A percentile compares a stretch with the other conserved stretches of the same genome.
phyloP scores from a whole-genome alignment of 2,113 vertebrate species.

The Aphelocoma coerulescens region DNA sequence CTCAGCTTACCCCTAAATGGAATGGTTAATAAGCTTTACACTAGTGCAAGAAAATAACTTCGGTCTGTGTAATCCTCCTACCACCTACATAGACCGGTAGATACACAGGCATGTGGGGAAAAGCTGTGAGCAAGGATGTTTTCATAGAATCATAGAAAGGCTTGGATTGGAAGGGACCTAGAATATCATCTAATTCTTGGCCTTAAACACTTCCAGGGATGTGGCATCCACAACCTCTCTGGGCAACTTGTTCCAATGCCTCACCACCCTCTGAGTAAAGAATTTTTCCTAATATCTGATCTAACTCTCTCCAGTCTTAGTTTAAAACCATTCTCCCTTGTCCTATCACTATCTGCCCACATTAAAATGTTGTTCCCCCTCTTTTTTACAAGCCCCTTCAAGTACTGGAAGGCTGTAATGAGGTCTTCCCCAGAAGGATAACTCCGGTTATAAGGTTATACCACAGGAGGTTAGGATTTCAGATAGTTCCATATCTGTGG shows the following conservation, averaged over 20 bases:
- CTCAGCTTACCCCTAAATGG: neutral
- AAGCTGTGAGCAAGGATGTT: neutral
- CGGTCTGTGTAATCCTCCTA: neutral
- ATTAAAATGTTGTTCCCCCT: neutral
- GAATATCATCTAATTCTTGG: neutral
- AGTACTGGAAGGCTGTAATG: neutral
- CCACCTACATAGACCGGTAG: neutral
- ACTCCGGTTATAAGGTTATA: accelerated
- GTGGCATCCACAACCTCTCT: neutral
- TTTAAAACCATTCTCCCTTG: neutral
- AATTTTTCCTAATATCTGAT: neutral
- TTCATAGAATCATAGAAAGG: neutral
- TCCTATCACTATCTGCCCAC: neutral
- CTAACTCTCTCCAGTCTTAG: neutral
- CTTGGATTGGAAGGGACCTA: neutral
- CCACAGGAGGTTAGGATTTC: neutral
- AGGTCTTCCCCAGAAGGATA: neutral
- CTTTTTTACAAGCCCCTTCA: neutral
- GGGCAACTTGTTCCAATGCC: neutral
- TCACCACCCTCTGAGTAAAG: neutral
- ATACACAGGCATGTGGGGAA: neutral
- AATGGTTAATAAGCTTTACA: neutral
- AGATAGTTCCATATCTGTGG: neutral
- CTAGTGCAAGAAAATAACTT: neutral
- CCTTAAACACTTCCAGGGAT: no score